A percentile compares a stretch with the other conserved stretches of the same genome.
Conservation (phyloP, 1,140 invertebrate genomes). For the Drosophila kohkoa region DNA sequence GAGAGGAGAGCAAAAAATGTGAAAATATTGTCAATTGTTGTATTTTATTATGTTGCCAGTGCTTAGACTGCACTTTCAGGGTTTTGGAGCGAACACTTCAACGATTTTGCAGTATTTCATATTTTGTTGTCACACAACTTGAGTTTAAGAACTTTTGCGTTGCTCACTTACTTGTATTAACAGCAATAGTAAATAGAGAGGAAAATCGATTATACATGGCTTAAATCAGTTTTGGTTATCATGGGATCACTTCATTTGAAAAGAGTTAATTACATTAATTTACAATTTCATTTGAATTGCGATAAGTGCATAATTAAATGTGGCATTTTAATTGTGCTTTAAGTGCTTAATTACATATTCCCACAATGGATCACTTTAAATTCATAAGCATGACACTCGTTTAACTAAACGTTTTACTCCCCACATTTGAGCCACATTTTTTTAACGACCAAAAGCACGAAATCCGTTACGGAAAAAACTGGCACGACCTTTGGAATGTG, state of each 20-base stretch:
- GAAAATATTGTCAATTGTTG: conserved; percentile 79
- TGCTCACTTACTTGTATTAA: conserved; percentile 27
- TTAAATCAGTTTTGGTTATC: neutral
- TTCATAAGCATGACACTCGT: conserved; percentile 22
- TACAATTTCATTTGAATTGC: neutral
- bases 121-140: conserved; percentile 64
- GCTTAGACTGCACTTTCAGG: too few species aligned
- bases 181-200: neutral
- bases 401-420: conserved; percentile 21
- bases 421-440: conserved; percentile 14
- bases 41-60: conserved; percentile 68
- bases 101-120: conserved; percentile 61
- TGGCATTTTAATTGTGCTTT: neutral
- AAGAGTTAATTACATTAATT: neutral
- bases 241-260: too few species aligned
- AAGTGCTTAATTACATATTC: neutral
- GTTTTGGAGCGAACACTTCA: conserved; percentile 56
- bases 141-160: conserved; percentile 51
- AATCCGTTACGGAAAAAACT: conserved; percentile 29
- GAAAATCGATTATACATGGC: neutral
- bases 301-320: neutral
- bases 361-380: conserved; percentile 2
- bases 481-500: conserved; percentile 7
- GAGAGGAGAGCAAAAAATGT: conserved; percentile 34
- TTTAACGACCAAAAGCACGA: conserved; percentile 22